phyloP scores from a whole-genome alignment of 2,797 vertebrate genomes.

The Enteromius paludinosus region DNA sequence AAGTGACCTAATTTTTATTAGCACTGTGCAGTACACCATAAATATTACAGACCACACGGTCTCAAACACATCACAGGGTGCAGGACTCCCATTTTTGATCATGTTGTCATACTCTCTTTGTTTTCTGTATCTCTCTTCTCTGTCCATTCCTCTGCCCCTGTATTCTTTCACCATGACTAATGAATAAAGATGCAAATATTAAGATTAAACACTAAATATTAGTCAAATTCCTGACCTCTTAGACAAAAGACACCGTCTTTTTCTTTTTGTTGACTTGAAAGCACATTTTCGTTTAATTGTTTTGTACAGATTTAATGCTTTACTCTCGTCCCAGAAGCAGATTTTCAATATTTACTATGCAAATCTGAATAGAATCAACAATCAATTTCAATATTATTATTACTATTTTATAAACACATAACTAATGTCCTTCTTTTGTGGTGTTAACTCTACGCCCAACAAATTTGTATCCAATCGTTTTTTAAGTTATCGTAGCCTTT shows the following conservation, averaged over 20 bases:
- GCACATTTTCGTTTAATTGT: background rate
- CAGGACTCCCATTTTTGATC: conserved; percentile 1
- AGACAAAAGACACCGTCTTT: background rate
- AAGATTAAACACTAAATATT: conserved; percentile 19
- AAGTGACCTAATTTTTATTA: conserved; percentile 37
- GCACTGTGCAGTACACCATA: conserved; percentile 4
- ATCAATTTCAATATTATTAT: background rate
- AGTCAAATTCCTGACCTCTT: background rate
- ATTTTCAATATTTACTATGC: background rate
- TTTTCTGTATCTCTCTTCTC: conserved; percentile 4
- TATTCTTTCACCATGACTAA: conserved; percentile 45
- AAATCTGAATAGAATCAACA: background rate
- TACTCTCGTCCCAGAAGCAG: background rate
- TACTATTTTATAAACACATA: background rate
- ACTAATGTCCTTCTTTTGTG: background rate
- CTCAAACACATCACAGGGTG: conserved; percentile 4
- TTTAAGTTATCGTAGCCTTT: background rate
- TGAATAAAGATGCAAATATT: conserved; percentile 41
- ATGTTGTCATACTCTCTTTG: background rate
- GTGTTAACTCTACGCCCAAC: background rate
- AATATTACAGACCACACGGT: conserved; percentile 8
- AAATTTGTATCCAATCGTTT: background rate
- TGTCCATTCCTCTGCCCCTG: background rate
- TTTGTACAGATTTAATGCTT: background rate
- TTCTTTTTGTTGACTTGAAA: background rate